Percentiles rank a stretch among this genome's conserved stretches.
phyloP scores from a whole-genome alignment of 1,140 invertebrate genomes.

The Hetaerina americana region DNA sequence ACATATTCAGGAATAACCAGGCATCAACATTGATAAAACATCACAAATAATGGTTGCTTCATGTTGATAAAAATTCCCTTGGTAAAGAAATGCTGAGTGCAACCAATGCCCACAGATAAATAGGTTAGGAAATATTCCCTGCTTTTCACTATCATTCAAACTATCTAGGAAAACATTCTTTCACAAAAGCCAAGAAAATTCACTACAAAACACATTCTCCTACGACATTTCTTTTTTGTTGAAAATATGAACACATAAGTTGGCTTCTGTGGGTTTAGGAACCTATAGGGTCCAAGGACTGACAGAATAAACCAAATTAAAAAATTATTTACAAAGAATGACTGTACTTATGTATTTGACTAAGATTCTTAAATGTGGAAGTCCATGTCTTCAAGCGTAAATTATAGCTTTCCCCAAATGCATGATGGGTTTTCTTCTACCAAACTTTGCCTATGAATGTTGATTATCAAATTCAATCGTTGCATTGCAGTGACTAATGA shows the following conservation, averaged over 20 bases:
- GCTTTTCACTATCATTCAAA: background rate
- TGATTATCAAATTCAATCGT: too few relatives aligned
- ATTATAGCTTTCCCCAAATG: conserved; percentile 39
- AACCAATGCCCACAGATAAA: background rate
- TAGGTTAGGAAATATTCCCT: background rate
- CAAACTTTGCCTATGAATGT: conserved; percentile 10
- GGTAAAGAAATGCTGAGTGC: background rate
- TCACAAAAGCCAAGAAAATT: background rate
- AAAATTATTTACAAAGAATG: background rate
- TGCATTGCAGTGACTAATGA: too few relatives aligned
- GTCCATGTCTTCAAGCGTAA: conserved; percentile 31
- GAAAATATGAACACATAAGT: background rate
- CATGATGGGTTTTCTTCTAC: conserved; percentile 2
- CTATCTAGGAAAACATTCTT: background rate
- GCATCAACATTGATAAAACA: background rate
- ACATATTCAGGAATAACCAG: background rate
- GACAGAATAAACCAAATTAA: background rate
- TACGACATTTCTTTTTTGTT: background rate
- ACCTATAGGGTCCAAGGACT: background rate
- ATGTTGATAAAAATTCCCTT: background rate
- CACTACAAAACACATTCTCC: background rate
- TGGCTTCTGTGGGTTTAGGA: background rate
- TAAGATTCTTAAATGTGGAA: background rate
- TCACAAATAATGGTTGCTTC: too few relatives aligned
- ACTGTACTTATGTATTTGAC: background rate